These are phyloP conservation scores for Yponomeuta malinellus DNA, from an alignment of 2,888 invertebrate genomes.

Conservation along the genomic window DNA sequence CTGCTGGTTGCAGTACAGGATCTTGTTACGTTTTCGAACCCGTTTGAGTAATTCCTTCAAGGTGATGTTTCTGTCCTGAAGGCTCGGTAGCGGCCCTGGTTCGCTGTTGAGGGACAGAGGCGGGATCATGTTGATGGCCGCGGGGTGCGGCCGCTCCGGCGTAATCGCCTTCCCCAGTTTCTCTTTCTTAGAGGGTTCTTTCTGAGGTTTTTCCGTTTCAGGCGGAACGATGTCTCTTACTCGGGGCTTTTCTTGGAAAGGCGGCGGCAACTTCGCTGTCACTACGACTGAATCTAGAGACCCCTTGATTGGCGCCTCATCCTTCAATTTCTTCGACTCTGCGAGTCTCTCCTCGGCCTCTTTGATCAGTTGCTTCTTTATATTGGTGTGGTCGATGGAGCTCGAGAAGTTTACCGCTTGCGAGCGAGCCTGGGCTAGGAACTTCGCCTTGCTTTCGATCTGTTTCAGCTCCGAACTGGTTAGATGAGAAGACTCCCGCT, in stretches of 20 bases:
- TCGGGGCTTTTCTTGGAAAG: background rate
- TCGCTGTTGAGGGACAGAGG: background rate
- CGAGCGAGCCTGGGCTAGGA: background rate
- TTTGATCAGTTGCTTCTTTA: background rate
- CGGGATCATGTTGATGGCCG: background rate
- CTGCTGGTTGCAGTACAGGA: background rate
- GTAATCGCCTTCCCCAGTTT: background rate
- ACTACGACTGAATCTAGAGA: background rate
- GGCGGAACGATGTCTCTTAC: background rate
- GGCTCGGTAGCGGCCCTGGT: background rate
- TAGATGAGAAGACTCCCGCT: background rate
- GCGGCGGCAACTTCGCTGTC: background rate
- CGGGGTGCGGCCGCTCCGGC: background rate
- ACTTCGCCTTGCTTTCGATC: background rate
- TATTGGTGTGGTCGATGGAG: background rate
- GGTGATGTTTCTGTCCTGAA: background rate
- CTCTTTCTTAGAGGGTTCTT: background rate
- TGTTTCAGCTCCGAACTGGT: background rate
- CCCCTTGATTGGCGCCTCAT: background rate
- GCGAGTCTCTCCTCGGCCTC: background rate
- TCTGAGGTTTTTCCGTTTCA: background rate
- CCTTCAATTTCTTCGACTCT: background rate
- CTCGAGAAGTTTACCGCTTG: background rate
- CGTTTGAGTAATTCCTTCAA: background rate
- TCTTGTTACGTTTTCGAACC: background rate